These are phyloP conservation scores for Melitaea athalia DNA, from an alignment of 2,888 invertebrate genomes.

Conservation along the genomic window DNA sequence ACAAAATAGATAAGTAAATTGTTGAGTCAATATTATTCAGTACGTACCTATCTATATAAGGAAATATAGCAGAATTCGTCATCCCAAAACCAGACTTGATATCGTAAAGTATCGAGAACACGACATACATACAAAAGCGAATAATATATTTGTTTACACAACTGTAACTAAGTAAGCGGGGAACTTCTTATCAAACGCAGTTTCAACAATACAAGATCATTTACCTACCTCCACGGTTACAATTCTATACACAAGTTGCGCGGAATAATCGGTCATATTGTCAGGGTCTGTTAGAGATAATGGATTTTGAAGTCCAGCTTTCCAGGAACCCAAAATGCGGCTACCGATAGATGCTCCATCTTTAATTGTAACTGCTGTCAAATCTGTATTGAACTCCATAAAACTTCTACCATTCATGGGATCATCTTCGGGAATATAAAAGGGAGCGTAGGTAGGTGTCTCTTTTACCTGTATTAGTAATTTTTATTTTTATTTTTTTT, in stretches of 20 bases:
- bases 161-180: constrained; percentile 57
- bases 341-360: constrained; percentile 88
- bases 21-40: not conserved
- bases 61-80: not conserved
- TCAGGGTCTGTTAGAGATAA: constrained; percentile 85
- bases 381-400: constrained; percentile 88
- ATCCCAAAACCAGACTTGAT: not conserved
- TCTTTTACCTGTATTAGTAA: constrained; percentile 78
- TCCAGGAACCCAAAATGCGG: constrained; percentile 88
- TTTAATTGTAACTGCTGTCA: constrained; percentile 87
- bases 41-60: not conserved
- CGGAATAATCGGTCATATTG: constrained; percentile 88
- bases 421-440: constrained; percentile 83
- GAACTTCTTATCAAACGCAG: constrained; percentile 31
- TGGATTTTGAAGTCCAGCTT: constrained; percentile 86
- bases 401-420: constrained; percentile 87
- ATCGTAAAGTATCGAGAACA: not conserved
- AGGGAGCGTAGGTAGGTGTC: constrained; percentile 86
- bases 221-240: constrained; percentile 90
- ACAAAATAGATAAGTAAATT: constrained; percentile 46
- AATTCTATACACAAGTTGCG: constrained; percentile 92
- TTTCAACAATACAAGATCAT: constrained; percentile 53
- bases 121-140: constrained; percentile 20
- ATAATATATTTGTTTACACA: constrained; percentile 59
- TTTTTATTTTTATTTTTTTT: constrained; percentile 7